A percentile compares a stretch with the other conserved stretches of the same genome.
phyloP scores from a whole-genome alignment of 2,113 vertebrate genomes.

The Genyomyrus donnyi region DNA sequence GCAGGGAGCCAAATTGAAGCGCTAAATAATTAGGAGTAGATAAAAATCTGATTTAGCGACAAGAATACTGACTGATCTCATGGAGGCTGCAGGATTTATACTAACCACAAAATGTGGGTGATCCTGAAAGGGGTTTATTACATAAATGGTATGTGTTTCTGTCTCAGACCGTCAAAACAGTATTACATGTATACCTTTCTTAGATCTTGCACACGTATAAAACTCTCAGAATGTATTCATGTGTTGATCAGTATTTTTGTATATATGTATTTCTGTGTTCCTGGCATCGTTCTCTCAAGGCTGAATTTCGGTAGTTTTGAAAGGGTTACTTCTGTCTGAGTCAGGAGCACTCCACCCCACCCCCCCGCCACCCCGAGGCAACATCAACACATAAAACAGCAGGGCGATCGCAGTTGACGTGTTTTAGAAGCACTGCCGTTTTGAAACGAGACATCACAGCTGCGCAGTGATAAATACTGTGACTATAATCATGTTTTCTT shows the following conservation, averaged over 20 bases:
- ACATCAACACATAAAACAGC: constrained; percentile 35
- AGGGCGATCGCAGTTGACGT: constrained; percentile 20
- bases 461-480: not conserved
- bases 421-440: not conserved
- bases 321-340: constrained; percentile 18
- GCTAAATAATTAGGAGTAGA: constrained; percentile 5
- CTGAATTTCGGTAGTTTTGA: not conserved
- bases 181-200: not conserved
- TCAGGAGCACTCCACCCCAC: constrained; percentile 20
- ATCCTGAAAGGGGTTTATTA: not conserved
- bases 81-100: not conserved
- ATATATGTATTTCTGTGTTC: not conserved
- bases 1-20: not conserved
- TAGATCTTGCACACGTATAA: not conserved
- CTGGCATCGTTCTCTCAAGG: not conserved
- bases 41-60: constrained; percentile 15
- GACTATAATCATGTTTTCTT: not conserved
- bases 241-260: not conserved
- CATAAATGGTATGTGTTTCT: not conserved
- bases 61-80: not conserved
- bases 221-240: not conserved
- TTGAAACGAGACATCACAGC: not conserved
- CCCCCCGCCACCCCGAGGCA: constrained; percentile 8
- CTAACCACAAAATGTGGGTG: not conserved
- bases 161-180: not conserved